phyloP scores from a whole-genome alignment of 1,140 invertebrate genomes.

The Heliothis virescens region DNA sequence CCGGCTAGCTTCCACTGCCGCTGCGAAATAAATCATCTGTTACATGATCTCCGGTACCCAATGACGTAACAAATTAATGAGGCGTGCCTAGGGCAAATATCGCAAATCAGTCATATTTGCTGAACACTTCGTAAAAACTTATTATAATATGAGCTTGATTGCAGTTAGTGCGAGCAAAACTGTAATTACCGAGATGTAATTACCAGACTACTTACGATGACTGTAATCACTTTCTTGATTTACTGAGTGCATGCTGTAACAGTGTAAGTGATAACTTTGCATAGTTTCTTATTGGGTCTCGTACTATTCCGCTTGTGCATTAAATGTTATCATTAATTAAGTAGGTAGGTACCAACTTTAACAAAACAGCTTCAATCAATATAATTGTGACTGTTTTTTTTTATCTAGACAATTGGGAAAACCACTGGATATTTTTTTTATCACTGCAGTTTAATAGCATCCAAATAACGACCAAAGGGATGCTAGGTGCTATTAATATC shows the following conservation, averaged over 20 bases:
- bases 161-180: slow-evolving; percentile 16
- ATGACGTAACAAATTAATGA: slow-evolving; percentile 62
- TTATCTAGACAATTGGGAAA: too few relatives aligned
- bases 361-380: too few relatives aligned
- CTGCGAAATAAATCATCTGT: slow-evolving; percentile 77
- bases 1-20: slow-evolving; percentile 50
- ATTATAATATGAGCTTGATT: slow-evolving; percentile 34
- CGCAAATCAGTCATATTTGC: slow-evolving; percentile 19
- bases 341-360: not conserved
- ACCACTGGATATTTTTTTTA: too few relatives aligned
- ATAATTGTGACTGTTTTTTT: too few relatives aligned
- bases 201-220: slow-evolving; percentile 12
- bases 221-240: slow-evolving; percentile 30
- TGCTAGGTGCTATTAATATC: too few relatives aligned
- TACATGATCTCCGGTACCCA: slow-evolving; percentile 60
- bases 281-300: slow-evolving; percentile 13
- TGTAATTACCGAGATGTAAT: slow-evolving; percentile 20
- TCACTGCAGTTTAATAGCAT: too few relatives aligned
- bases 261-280: slow-evolving; percentile 15
- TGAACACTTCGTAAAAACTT: slow-evolving; percentile 18
- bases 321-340: not conserved
- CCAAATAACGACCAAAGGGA: too few relatives aligned
- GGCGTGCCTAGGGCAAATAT: slow-evolving; percentile 23
- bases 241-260: slow-evolving; percentile 7
- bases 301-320: not conserved